Base-by-base conservation (phyloP, 2,113 vertebrate species). In the Campylomormyrus tamandua region DNA sequence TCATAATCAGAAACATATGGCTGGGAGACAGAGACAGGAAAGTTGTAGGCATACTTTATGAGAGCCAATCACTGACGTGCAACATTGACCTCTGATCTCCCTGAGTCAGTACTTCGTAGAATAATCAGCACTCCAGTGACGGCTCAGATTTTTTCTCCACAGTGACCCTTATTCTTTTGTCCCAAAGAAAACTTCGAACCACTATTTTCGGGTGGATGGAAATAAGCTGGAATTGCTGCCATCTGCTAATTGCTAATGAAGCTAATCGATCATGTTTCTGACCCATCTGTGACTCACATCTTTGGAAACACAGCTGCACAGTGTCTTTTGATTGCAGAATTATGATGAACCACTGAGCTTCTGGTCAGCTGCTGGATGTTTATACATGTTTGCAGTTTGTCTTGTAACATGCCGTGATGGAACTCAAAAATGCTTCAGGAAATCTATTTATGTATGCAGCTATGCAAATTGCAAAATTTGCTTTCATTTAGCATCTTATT, bases 11-110 rank as follows among this genome's bases (percentile, higher is more conserved):
- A 39, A 87, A n/a, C 83, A 91, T 87, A 70, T 90, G 90, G 45
- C 66, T 66, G 58, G 24, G 80, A 52, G 58, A 3, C 42, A 39
- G 52, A 45, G n/a, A 42, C 90, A 90, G 90, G 92, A 92, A 93
- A 89, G 83, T 83, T 56, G 80, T 86, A 80, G 89, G 87, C 77
- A 70, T 46, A 42, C 53, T 46, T 87, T 50, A 74, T n/a, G 46
- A 87, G 83, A 87, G 8, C 74, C 46, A 74, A 70, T 53, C 58
- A 35, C 42, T 35, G 17, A 27, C 13, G 35, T 50, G 83, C 45
- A 86, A n/a, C 15, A 27, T 10, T 52, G 49, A 56, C 31, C 53
- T 31, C 53, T 62, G 58, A 80, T 45, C 56, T 46, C 84, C 11
- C 27, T 5, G 70, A 89, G 31, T 49, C 70, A 53, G 19, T 31